Evolutionary conservation across 2,888 invertebrate species (phyloP).

Genomic region (Acleris sparsana): DNA sequence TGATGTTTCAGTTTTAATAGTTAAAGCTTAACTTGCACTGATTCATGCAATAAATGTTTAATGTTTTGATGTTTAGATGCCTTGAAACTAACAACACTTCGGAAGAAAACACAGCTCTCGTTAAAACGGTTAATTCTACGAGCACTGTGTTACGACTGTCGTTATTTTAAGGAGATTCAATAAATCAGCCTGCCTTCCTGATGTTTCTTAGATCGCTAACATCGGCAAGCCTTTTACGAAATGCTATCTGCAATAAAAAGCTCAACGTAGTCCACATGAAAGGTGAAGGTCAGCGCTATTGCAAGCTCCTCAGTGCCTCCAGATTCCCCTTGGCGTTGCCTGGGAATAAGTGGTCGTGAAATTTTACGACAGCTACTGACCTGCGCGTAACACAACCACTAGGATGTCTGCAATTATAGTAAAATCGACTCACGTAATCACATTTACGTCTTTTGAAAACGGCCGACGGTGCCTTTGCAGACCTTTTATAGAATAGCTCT

Average conservation of each 20-base stretch:
- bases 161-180: too few species aligned
- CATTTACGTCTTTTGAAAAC: conserved; percentile 21
- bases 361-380: conserved; percentile 72
- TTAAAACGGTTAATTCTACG: too few species aligned
- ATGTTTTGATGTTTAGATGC: too few species aligned
- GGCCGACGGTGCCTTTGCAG: conserved; percentile 60
- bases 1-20: too few species aligned
- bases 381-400: conserved; percentile 63
- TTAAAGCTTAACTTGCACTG: too few species aligned
- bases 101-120: too few species aligned
- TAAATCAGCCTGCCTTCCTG: too few species aligned
- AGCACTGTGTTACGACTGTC: too few species aligned
- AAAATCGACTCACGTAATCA: conserved; percentile 60
- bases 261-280: conserved; percentile 41
- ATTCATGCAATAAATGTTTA: too few species aligned
- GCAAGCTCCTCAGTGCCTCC: conserved; percentile 46
- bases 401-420: conserved; percentile 67
- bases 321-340: conserved; percentile 54
- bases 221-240: neutral
- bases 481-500: conserved; percentile 58
- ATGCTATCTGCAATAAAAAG: conserved; percentile 43
- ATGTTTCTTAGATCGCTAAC: neutral
- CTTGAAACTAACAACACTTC: neutral
- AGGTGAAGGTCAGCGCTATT: conserved; percentile 43
- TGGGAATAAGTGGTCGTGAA: conserved; percentile 63